These are phyloP conservation scores for Iguana delicatissima DNA, from an alignment of 2,797 vertebrate genomes.

Conservation along the genomic window DNA sequence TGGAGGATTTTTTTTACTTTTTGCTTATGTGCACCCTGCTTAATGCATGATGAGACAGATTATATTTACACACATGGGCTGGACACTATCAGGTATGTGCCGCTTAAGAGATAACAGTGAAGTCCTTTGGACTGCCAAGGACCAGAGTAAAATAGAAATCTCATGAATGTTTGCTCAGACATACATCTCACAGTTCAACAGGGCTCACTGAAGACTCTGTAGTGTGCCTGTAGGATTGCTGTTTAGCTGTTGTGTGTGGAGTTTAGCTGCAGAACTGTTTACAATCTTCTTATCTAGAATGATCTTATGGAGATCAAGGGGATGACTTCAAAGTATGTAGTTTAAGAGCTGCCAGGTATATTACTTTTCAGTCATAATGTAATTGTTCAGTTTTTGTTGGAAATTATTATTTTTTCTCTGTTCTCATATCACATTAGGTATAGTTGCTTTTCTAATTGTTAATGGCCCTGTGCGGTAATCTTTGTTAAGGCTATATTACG, in stretches of 20 bases:
- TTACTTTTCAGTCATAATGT: neutral
- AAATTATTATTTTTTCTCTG: neutral
- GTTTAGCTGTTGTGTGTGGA: too few species aligned
- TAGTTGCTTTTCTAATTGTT: neutral
- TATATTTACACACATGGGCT: neutral
- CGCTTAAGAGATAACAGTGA: neutral
- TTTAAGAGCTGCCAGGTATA: neutral
- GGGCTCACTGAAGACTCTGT: neutral
- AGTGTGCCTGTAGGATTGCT: neutral
- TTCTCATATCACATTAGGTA: neutral
- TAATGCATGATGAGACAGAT: neutral
- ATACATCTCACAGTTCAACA: neutral
- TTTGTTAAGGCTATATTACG: neutral
- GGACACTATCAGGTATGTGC: too few species aligned
- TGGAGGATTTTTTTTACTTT: neutral
- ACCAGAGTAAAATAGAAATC: neutral
- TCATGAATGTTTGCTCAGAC: neutral
- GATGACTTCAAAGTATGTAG: neutral
- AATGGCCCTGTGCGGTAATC: too few species aligned
- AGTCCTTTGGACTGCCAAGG: neutral
- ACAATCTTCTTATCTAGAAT: neutral
- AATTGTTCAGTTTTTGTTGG: neutral
- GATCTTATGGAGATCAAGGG: neutral
- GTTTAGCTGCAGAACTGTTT: neutral
- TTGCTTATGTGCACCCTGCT: neutral